Percentiles rank a stretch among this genome's conserved stretches.
Evolutionary conservation across 2,797 vertebrate genomes (phyloP).

Genomic region (Alcedo quadribrachys): DNA sequence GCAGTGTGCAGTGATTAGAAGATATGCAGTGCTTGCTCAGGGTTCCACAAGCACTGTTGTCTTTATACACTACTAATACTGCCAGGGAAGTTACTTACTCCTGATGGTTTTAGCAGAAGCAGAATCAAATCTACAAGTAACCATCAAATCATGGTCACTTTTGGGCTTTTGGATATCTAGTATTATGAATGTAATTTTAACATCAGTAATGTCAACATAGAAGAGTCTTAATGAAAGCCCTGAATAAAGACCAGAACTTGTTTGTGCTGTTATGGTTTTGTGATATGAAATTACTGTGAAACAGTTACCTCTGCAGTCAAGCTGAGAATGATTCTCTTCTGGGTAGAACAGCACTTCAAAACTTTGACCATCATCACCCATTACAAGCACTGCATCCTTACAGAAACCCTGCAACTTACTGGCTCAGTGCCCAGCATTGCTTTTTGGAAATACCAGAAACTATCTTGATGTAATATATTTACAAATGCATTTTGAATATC

Average conservation of each 20-base stretch:
- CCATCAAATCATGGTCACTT: neutral
- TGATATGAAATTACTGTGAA: neutral
- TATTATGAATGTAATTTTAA: neutral
- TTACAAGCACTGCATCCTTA: neutral
- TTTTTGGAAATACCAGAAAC: conserved; percentile 10
- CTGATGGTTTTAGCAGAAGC: neutral
- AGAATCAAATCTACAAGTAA: neutral
- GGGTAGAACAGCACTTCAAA: neutral
- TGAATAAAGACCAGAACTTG: neutral
- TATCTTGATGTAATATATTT: conserved; percentile 22
- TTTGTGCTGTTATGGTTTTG: neutral
- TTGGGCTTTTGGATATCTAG: neutral
- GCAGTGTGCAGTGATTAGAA: neutral
- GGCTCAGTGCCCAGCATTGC: neutral
- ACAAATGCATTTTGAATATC: conserved; percentile 15
- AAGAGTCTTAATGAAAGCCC: neutral
- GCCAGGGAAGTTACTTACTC: neutral
- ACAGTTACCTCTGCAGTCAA: neutral
- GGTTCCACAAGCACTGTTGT: neutral
- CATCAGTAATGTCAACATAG: neutral
- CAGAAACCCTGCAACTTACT: neutral
- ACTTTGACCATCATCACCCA: neutral
- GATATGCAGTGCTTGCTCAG: neutral
- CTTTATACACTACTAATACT: neutral
- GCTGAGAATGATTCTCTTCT: neutral